phyloP scores from a whole-genome alignment of 2,797 vertebrate genomes.

The Phalanger gymnotis region DNA sequence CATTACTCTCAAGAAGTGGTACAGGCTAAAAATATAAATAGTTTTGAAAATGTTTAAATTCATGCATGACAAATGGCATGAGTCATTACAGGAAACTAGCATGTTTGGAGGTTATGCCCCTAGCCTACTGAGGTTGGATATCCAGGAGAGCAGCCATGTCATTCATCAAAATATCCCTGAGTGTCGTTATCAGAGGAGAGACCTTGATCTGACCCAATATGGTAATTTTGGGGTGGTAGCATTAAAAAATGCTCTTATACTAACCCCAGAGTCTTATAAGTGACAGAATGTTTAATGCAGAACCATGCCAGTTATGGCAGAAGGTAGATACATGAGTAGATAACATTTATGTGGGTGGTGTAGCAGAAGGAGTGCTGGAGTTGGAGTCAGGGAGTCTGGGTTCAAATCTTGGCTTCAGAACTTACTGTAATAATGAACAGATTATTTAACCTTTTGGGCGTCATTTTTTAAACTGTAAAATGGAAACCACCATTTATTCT shows the following conservation, averaged over 20 bases:
- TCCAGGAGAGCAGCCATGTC: background rate
- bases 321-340: too few species aligned
- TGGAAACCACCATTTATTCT: background rate
- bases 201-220: background rate
- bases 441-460: background rate
- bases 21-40: background rate
- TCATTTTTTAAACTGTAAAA: background rate
- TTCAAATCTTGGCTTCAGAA: background rate
- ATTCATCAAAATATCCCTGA: background rate
- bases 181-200: background rate
- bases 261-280: background rate
- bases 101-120: background rate
- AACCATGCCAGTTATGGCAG: fast-evolving
- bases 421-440: background rate
- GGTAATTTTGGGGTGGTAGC: background rate
- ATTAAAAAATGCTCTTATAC: conserved; percentile 4
- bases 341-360: background rate
- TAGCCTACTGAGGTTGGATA: background rate
- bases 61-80: background rate
- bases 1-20: fast-evolving
- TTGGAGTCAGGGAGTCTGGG: background rate
- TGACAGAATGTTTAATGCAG: background rate
- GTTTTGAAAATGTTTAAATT: conserved; percentile 6
- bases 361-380: background rate
- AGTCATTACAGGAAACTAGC: background rate